Base-by-base conservation (phyloP, 2,888 invertebrate species). In the Sphaeridia pumilis region DNA sequence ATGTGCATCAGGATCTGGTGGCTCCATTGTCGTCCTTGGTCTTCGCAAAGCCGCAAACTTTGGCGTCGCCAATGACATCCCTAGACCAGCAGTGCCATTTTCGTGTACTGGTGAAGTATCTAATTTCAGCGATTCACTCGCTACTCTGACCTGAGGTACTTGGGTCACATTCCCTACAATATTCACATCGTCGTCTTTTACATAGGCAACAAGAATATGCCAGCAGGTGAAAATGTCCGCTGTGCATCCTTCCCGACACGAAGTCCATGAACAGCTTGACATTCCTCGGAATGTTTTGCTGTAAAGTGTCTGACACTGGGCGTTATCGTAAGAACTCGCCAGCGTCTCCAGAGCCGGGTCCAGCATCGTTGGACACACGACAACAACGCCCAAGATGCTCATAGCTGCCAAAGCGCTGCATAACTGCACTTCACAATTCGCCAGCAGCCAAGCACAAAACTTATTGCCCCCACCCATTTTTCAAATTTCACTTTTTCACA, bases 191-290 rank as follows among this genome's bases (percentile, higher is more conserved):
- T 52, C 52, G 34, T 56, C 56, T 52, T 56, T 58, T 42, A 61
- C 44, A 38, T 66, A 65, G 25, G 62, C 55, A 5, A 68, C 67
- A 28, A 64, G 50, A 20, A 69, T 62, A 43, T 69, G 67, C 52
- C 60, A 60, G 51, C 69, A 69, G 21, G 58, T 59, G 56, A 59
- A 67, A 49, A 66, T 59, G 43, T 63, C 63, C 7, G 67, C 65
- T 2, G 69, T 68, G 54, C 68, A 68, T 25, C 68, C 68, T 38
- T 67, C 64, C 12, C 67, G 61, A 60, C 69, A 69, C 10, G 68
- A 68, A 42, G 68, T 66, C 68, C 68, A 68, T 22, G 65, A 58
- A 57, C 68, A 68, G 42, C 67, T 66, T 45, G 68, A 64, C 24
- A 65, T 54, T 3, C 68, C 68, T 35, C 52, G 49, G 38, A 65